Evolutionary conservation across 2,113 vertebrate species (phyloP), one percentile per base, ranked within the genome.

Genomic region (Solenodon paradoxus): DNA sequence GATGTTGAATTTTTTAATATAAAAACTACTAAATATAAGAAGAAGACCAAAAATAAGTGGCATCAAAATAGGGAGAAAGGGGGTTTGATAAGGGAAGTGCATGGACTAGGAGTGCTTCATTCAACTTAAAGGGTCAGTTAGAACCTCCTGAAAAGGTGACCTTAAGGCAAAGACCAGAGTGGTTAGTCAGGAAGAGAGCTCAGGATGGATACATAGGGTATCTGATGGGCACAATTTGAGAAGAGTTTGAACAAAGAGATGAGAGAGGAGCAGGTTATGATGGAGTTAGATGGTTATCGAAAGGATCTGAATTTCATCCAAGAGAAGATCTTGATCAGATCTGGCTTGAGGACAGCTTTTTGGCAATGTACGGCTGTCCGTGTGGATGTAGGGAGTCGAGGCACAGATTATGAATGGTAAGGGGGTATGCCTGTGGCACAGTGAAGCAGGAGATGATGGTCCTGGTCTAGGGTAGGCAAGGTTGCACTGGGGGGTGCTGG

Each of bases 161-260:
- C 1, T 61, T 68, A 42, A 9, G 20, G 0, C 0, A 0, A 74
- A 88, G 32, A 51, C 26, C 22, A 15, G 17, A 40, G 22, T n/a
- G 7, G 35, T 45, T 22, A 95, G 40, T 11, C 30, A 71, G 30
- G 30, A 3, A 47, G 8, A 22, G 17, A 55, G 16, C 9, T 30
- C 2, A 59, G 16, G 1, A 10, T 24, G 2, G 7, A 28, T 49
- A 2, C 4, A 40, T 1, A 0, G 42, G n/a, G 26, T 71, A 28
- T 19, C 45, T 71, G 7, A 74, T 32, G 22, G 24, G 2, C 51
- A 26, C 53, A 53, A 45, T 49, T 20, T 28, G 40, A 71, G 57
- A 7, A 55, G 5, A 40, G 30, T 38, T 49, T 55, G 24, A 51
- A 13, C 16, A 64, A 82, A 71, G 26, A 91, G 16, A 6, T 26